Conservation (phyloP, 2,888 invertebrate genomes). For the Plemyria rubiginata region DNA sequence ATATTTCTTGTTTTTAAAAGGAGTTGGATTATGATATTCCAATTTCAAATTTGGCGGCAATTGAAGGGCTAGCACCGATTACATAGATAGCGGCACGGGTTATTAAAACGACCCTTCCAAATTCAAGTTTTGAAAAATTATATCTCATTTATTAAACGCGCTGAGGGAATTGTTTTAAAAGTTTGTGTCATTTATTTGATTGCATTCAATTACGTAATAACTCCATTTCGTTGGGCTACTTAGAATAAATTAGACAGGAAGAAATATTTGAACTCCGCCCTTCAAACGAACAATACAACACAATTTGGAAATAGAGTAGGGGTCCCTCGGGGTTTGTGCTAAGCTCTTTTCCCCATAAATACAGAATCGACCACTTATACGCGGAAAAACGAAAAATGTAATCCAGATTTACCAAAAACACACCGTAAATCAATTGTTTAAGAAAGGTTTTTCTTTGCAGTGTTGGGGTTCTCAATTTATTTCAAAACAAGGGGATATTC, state of each 20-base stretch:
- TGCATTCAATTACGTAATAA: constrained; percentile 70
- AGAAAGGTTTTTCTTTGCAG: constrained; percentile 41
- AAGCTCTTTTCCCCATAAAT: constrained; percentile 71
- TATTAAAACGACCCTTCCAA: constrained; percentile 73
- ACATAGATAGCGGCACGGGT: constrained; percentile 74
- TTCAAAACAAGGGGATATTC: constrained; percentile 61
- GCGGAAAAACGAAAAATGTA: constrained; percentile 55
- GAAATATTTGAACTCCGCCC: constrained; percentile 59
- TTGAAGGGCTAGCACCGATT: constrained; percentile 71
- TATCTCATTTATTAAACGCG: constrained; percentile 71
- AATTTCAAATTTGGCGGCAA: constrained; percentile 77
- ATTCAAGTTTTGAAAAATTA: constrained; percentile 65
- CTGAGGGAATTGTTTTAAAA: constrained; percentile 59
- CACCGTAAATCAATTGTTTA: constrained; percentile 44
- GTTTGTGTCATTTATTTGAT: constrained; percentile 67
- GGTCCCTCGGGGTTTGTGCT: constrained; percentile 61
- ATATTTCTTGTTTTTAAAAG: constrained; percentile 53
- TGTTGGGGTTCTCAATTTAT: constrained; percentile 41
- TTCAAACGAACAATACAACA: constrained; percentile 57
- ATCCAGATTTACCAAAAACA: constrained; percentile 39
- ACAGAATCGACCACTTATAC: constrained; percentile 68
- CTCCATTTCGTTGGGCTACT: constrained; percentile 59
- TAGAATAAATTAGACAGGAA: constrained; percentile 59
- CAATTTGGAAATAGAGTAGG: constrained; percentile 70
- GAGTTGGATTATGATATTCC: constrained; percentile 79